Conservation (phyloP, 1,140 invertebrate species). For the Bombus impatiens region DNA sequence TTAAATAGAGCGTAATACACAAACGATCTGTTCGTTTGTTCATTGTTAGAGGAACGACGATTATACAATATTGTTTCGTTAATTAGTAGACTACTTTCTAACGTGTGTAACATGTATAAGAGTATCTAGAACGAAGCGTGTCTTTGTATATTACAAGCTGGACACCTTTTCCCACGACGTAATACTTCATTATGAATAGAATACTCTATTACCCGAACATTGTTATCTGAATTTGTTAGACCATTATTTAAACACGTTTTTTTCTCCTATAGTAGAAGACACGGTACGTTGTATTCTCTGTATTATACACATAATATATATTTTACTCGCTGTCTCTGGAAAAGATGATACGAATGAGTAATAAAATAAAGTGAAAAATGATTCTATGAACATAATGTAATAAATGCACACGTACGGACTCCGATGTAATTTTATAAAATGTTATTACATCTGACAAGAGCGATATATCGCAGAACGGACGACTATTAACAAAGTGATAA, state of each 20-base stretch:
- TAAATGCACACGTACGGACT: neutral
- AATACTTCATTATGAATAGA: neutral
- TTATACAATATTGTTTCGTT: neutral
- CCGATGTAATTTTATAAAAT: neutral
- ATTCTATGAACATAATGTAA: neutral
- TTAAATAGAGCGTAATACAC: neutral
- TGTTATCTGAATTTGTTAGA: neutral
- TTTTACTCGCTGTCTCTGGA: neutral
- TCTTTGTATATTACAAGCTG: neutral
- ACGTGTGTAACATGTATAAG: too few relatives aligned
- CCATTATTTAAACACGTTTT: conserved; percentile 1
- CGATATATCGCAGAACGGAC: neutral
- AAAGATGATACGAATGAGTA: neutral
- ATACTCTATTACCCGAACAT: neutral
- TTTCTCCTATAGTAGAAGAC: neutral
- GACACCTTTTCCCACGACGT: neutral
- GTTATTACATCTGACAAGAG: neutral
- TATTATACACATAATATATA: neutral
- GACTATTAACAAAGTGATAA: neutral
- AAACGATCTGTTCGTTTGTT: neutral
- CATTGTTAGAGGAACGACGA: neutral
- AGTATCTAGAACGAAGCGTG: neutral
- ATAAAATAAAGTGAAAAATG: neutral
- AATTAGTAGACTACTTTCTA: too few relatives aligned
- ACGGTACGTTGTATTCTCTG: neutral